Base-by-base conservation (phyloP, 2,888 invertebrate genomes). In the Palloptera scutellata region DNA sequence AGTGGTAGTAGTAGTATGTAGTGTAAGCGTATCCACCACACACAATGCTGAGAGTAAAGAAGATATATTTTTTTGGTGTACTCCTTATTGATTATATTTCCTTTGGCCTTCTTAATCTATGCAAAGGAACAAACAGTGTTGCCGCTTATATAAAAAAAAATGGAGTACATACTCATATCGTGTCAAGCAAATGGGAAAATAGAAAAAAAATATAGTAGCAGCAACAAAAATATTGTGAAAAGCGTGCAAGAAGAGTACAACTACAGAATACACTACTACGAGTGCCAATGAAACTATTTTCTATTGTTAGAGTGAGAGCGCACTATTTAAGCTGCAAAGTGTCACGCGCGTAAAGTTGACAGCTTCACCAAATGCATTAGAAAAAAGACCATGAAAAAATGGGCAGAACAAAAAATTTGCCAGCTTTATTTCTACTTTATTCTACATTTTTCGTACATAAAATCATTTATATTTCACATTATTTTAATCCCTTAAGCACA, bases 11-110 rank as follows among this genome's bases (percentile, higher is more conserved):
- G 30, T 30, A 30, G 30, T n/a, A n/a, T n/a, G n/a, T 30, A 30
- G 30, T 30, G 30, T 30, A 30, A 30, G 30, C 5, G 15, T 13
- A 40, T 20, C 57, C 40, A 17, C 57, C 40, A 40, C 57, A 40
- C 13, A 13, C 30, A 20, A 45, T 17, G 42, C 13, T n/a, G 42
- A 59, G 58, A 59, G 43, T 59, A 48, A 60, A 48, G 20, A 48
- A 9, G 42, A 48, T n/a, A 48, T 15, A 15, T 13, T 48, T 48
- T n/a, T 13, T 48, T 48, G 48, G 48, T 48, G 42, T 60, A 60
- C 60, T 60, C 45, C 60, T 43, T 60, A 60, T 60, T 60, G 60
- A 60, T 60, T 60, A 60, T 60, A 60, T 60, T 60, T 60, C 48
- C 51, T 45, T 60, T 60, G 60, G 60, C 60, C 60, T 60, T 60